A percentile compares a stretch with the other conserved stretches of the same genome.
These are phyloP conservation scores for Nasonia vitripennis DNA, from an alignment of 1,140 invertebrate species.

Conservation along the genomic window DNA sequence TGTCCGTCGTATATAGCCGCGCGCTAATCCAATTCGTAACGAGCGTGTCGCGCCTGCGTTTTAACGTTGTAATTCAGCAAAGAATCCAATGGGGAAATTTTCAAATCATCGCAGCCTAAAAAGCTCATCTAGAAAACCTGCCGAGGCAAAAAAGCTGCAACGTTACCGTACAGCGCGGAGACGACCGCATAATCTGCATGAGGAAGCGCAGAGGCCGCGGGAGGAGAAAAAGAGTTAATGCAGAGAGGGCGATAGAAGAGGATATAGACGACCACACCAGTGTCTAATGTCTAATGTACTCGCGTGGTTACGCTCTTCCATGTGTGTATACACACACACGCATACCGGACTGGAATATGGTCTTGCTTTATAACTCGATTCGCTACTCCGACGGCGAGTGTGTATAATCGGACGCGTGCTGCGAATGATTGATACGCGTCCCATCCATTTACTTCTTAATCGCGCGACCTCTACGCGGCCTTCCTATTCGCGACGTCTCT, in stretches of 20 bases:
- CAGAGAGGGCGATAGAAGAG: not conserved
- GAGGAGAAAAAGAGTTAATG: constrained; percentile 12
- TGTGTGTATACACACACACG: not conserved
- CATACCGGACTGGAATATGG: not conserved
- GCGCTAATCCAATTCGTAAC: not conserved
- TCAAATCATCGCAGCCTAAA: not conserved
- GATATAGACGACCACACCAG: not conserved
- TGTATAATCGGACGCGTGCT: constrained; percentile 57
- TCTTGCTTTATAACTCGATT: constrained; percentile 1
- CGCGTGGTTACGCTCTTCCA: constrained; percentile 1
- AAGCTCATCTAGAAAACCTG: too few species aligned
- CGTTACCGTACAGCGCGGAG: not conserved
- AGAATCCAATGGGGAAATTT: not conserved
- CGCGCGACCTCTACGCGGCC: constrained; percentile 50
- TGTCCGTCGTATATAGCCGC: not conserved
- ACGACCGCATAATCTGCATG: constrained; percentile 9
- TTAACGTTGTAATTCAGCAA: not conserved
- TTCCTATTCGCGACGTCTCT: constrained; percentile 36
- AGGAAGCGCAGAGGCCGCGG: constrained; percentile 13
- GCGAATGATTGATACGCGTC: constrained; percentile 60
- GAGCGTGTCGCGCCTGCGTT: too few species aligned
- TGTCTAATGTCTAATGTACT: constrained; percentile 17
- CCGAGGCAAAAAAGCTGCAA: too few species aligned
- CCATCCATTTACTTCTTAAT: constrained; percentile 56
- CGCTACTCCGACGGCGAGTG: not conserved